A percentile compares a stretch with the other conserved stretches of the same genome.
Evolutionary conservation across 2,113 vertebrate genomes (phyloP).

Genomic region (Lepus europaeus): DNA sequence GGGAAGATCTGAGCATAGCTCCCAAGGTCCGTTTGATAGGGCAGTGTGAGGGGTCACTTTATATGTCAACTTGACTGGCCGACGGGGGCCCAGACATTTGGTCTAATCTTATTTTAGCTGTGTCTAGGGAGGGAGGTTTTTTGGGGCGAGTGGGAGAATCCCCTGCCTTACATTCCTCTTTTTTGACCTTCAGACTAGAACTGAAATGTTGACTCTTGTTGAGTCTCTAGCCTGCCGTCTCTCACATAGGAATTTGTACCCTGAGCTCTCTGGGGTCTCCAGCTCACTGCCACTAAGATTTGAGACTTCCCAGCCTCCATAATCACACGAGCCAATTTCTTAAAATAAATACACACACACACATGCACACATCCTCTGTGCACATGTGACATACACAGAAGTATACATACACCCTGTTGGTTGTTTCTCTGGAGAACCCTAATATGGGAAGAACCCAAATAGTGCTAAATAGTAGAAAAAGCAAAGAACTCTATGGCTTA

Average conservation of each 20-base stretch:
- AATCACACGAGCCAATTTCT: background rate
- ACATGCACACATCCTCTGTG: no score
- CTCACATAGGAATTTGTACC: background rate
- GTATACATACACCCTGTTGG: background rate
- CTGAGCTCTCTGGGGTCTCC: background rate
- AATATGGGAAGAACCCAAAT: background rate
- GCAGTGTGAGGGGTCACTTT: background rate
- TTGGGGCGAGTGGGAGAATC: no score
- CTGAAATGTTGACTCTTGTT: background rate
- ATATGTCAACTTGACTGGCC: background rate
- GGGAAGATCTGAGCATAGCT: background rate
- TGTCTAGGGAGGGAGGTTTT: background rate
- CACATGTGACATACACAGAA: background rate
- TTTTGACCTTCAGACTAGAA: background rate
- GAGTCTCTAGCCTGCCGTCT: background rate
- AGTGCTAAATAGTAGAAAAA: background rate
- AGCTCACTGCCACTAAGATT: no score
- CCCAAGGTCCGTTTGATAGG: background rate
- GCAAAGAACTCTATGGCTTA: background rate
- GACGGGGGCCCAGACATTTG: background rate
- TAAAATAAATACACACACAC: no score
- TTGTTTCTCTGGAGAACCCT: constrained; percentile 4
- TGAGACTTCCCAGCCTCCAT: background rate
- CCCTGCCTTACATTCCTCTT: background rate
- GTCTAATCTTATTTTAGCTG: background rate